Base-by-base conservation (phyloP, 2,113 vertebrate genomes). In the Cinclus cinclus region DNA sequence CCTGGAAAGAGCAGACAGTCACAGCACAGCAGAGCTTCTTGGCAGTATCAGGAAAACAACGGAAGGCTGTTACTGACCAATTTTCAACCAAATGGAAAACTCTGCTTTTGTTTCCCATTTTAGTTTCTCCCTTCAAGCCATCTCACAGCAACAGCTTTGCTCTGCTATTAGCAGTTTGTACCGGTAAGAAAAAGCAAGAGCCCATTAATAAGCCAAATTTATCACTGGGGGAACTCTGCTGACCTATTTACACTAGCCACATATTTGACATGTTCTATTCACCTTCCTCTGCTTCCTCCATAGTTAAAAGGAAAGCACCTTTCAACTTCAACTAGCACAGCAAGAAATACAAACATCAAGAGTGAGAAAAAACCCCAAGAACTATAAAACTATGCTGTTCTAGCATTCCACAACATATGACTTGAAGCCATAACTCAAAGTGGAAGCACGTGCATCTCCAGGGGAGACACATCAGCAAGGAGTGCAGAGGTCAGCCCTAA, bases 101-200 rank as follows among this genome's bases (percentile, higher is more conserved):
- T 73, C 64, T 68, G 68, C 31, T 83, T 93, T 86, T 91, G 79
- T 78, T 92, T 87, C 94, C 88, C n/a, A 7, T 89, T 94, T 96
- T 83, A 96, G 71, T 91, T 94, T 80, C 53, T 87, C 56, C 56
- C 79, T 81, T 93, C 0, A 7, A 96, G 68, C 84, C 44, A 86
- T 75, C 87, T 92, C 95, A 83, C 65, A 90, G 95, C 94, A 95
- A 96, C 94, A 62, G 87, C 75, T 76, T 69, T 37, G 47, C 74
- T 76, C 65, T 82, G 77, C 75, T 91, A 24, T 83, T 88, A 95
- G 49, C 25, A 89, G 58, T 75, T 75, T 68, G 64, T 52, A 79
- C 94, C 92, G 78, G 49, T 79, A 73, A 84, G 77, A 74, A 62
- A 89, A 94, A 89, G 63, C 71, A 81, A 60, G 56, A 78, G 60